Evolutionary conservation across 2,888 invertebrate species (phyloP), one percentile per base, ranked within the genome.

Genomic region (Drosophila atroscutellata): DNA sequence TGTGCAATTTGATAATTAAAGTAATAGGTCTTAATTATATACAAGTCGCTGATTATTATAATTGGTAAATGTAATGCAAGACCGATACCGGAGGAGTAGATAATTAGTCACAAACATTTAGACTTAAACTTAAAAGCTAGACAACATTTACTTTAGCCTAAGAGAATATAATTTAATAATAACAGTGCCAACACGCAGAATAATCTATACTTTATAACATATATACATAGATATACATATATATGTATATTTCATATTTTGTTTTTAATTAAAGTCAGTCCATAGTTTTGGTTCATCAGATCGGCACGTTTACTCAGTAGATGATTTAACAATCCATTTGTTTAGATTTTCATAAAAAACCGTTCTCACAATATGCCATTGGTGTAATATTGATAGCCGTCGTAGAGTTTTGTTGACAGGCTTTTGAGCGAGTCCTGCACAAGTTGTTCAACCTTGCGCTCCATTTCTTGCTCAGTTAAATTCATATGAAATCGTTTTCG

Each of bases 371-470:
- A 93, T 91, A 99, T 99, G 79, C 99, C 99, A 94, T 99, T 99
- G 91, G 99, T 99, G 92, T 98, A 96, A 94, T 99, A 99, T 94
- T 99, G 99, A 94, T 98, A 99, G 93, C 98, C 98, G 94, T 99
- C 99, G 94, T 99, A 99, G 72, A 99, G 95, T 90, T 98, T 96
- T 11, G 99, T 99, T 77, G 99, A 99, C 80, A 99, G 95, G 62
- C 99, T 99, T 94, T 98, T 96, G 49, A 99, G 95, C 84, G 98
- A 98, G 91, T 97, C 97, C 89, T 98, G 97, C 45, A 99, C 99
- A 93, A 99, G 96, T 68, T 96, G 95, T 91, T 99, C 98, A 2
- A 99, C 98, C 79, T 98, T 95, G 71, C 96, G 95, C 90, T 97
- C 97, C 83, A 99, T 95, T 93, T 99, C 99, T 91, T 98, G 97